Percentiles rank a stretch among this genome's conserved stretches.
Conservation (phyloP, 2,113 vertebrate genomes). For the Toxotes chatareus region DNA sequence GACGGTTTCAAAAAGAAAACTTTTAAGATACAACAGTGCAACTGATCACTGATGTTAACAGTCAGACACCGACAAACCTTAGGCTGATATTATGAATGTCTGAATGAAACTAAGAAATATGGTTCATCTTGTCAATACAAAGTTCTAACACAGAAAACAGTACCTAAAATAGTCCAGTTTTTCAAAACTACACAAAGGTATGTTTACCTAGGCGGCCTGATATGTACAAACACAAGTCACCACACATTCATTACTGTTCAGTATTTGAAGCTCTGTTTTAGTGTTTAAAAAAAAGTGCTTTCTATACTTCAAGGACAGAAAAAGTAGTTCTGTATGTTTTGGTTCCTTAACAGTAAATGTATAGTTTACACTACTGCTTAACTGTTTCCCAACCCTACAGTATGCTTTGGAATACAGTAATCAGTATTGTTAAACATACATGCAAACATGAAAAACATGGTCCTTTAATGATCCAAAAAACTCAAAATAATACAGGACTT, state of each 20-base stretch:
- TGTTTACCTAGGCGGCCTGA: not conserved
- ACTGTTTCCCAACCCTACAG: too few relatives aligned
- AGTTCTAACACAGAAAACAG: not conserved
- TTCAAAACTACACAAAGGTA: not conserved
- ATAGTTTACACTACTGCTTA: not conserved
- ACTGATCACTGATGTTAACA: not conserved
- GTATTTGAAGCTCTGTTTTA: too few relatives aligned
- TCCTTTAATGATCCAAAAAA: not conserved
- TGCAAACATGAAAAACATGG: constrained; percentile 1
- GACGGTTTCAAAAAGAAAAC: not conserved
- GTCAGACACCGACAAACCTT: constrained; percentile 3
- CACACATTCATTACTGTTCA: constrained; percentile 8
- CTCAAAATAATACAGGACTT: constrained; percentile 7
- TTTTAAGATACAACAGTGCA: not conserved
- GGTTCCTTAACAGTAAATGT: not conserved
- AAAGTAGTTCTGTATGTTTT: constrained; percentile 4
- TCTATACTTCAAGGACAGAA: not conserved
- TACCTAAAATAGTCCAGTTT: not conserved
- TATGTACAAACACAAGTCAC: constrained; percentile 26
- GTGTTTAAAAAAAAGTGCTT: too few relatives aligned
- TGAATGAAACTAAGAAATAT: not conserved
- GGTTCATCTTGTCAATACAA: not conserved
- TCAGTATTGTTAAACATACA: not conserved
- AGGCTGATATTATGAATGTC: not conserved
- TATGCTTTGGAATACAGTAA: not conserved